phyloP scores from a whole-genome alignment of 1,140 invertebrate genomes.

The Drosophila asahinai region DNA sequence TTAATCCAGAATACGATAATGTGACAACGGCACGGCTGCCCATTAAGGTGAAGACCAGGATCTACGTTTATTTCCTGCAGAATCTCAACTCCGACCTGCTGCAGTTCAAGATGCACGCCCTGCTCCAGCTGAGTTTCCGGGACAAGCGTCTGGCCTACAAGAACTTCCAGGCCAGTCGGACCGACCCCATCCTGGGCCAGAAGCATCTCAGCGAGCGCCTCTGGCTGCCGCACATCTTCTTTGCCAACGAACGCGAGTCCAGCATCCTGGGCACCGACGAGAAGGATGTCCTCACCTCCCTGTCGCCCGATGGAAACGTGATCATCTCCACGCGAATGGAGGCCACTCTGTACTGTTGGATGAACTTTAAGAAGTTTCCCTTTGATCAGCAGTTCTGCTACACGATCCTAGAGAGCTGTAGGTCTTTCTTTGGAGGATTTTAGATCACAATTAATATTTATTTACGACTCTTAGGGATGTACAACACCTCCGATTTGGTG shows the following conservation, averaged over 20 bases:
- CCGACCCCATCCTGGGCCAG: constrained; percentile 89
- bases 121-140: constrained; percentile 91
- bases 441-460: not conserved
- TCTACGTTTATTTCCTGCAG: constrained; percentile 91
- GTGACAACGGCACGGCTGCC: constrained; percentile 84
- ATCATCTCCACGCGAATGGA: constrained; percentile 91
- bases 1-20: constrained; percentile 54
- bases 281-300: constrained; percentile 92
- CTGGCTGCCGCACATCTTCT: constrained; percentile 92
- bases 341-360: constrained; percentile 92
- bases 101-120: constrained; percentile 93
- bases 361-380: constrained; percentile 93
- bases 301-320: constrained; percentile 91
- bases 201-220: constrained; percentile 89
- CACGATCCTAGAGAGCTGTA: constrained; percentile 93
- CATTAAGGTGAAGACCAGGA: constrained; percentile 88
- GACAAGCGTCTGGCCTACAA: constrained; percentile 89
- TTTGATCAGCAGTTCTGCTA: constrained; percentile 93
- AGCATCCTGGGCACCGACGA: constrained; percentile 88
- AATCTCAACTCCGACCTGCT: constrained; percentile 91
- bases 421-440: constrained; percentile 41
- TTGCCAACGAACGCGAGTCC: constrained; percentile 93
- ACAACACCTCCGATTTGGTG: constrained; percentile 90
- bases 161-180: constrained; percentile 85
- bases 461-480: constrained; percentile 87